A percentile compares a stretch with the other conserved stretches of the same genome.
These are phyloP conservation scores for Caenorhabditis afra DNA, from an alignment of 2,888 invertebrate genomes.

Conservation along the genomic window DNA sequence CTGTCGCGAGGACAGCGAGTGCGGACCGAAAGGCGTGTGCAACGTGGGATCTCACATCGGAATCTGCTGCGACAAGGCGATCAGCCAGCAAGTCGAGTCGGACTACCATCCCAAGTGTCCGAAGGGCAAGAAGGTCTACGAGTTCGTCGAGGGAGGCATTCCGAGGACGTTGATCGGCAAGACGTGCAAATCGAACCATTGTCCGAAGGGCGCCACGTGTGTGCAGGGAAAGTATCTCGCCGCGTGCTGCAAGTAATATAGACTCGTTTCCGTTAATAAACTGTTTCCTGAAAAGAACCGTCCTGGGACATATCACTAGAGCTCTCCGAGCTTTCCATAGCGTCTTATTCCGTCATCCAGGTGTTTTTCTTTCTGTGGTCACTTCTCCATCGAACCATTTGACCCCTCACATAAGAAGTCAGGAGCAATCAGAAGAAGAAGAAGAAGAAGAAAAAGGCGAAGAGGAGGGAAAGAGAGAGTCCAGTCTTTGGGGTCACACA, in stretches of 20 bases:
- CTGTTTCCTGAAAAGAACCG: no score
- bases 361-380: no score
- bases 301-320: no score
- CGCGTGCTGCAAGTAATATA: constrained; percentile 58
- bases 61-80: constrained; percentile 43
- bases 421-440: no score
- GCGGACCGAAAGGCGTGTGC: constrained; percentile 33
- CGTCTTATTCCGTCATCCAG: no score
- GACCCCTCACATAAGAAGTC: no score
- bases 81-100: constrained; percentile 34
- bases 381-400: no score
- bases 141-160: constrained; percentile 45
- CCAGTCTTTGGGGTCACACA: no score
- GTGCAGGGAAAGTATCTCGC: constrained; percentile 60
- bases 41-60: constrained; percentile 3
- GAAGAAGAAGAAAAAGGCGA: no score
- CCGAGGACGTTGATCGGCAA: constrained; percentile 54
- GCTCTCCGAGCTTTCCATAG: no score
- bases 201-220: constrained; percentile 57
- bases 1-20: constrained; percentile 21
- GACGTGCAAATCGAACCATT: constrained; percentile 59
- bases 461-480: no score
- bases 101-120: constrained; percentile 61
- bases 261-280: constrained; percentile 9
- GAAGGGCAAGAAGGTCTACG: constrained; percentile 45